Conservation (phyloP, 2,888 invertebrate species). For the Rhorus exstirpatorius region DNA sequence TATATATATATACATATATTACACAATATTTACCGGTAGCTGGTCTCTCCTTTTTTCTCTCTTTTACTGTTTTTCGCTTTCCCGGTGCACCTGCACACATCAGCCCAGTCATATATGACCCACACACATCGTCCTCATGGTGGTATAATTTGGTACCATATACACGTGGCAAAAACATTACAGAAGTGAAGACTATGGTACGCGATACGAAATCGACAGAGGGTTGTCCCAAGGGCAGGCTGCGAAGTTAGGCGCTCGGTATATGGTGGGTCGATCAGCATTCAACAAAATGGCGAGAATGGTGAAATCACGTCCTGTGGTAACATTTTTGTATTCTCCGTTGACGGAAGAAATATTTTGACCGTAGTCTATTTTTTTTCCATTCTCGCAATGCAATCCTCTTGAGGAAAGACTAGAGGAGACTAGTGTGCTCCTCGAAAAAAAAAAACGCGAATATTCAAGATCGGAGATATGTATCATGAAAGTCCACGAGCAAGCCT, state of each 20-base stretch:
- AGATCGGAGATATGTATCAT: no score
- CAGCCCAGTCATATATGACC: conserved; percentile 21
- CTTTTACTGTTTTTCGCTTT: conserved; percentile 1
- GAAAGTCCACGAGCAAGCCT: no score
- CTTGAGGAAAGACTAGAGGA: no score
- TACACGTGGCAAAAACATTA: conserved; percentile 52
- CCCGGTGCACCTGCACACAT: conserved; percentile 63
- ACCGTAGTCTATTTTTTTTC: background rate
- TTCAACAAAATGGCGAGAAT: conserved; percentile 53
- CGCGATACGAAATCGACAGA: conserved; percentile 18
- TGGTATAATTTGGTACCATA: conserved; percentile 60
- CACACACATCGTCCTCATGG: conserved; percentile 23
- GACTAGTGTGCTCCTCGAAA: no score
- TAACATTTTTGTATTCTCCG: no score
- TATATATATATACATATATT: no score
- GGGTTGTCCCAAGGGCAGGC: conserved; percentile 47
- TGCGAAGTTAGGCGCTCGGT: background rate
- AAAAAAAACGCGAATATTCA: no score
- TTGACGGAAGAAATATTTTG: no score
- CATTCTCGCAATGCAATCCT: background rate
- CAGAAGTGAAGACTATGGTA: conserved; percentile 7
- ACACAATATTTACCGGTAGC: background rate
- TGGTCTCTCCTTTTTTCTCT: background rate
- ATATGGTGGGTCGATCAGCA: background rate
- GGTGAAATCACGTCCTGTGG: conserved; percentile 15